phyloP scores from a whole-genome alignment of 2,113 vertebrate genomes.

The Pitta sordida region DNA sequence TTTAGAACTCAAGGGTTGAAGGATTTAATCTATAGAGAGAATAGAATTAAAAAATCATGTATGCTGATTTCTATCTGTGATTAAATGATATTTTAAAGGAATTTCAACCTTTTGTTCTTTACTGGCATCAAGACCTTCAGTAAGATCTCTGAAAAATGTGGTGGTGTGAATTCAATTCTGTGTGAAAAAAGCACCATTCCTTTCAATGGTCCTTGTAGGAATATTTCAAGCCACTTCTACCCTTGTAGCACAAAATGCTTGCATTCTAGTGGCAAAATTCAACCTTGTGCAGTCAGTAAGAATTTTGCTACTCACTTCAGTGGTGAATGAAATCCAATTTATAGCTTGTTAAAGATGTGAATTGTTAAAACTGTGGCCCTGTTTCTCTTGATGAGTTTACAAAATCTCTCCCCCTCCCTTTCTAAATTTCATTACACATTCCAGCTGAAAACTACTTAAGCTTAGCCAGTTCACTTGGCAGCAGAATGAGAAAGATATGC shows the following conservation, averaged over 20 bases:
- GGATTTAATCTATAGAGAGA: constrained; percentile 1
- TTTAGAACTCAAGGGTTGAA: constrained; percentile 8
- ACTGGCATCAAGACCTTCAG: not conserved
- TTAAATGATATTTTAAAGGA: constrained; percentile 13
- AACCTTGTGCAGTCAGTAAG: not conserved
- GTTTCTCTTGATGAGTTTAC: not conserved
- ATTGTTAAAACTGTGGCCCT: not conserved
- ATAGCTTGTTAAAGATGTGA: not conserved
- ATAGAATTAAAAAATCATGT: not conserved
- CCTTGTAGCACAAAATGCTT: not conserved
- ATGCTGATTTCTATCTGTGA: not conserved
- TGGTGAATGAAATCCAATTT: constrained; percentile 17
- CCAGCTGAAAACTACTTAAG: constrained; percentile 10
- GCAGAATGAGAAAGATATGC: not conserved
- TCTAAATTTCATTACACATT: constrained; percentile 22
- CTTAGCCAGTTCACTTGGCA: not conserved
- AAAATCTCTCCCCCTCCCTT: not conserved
- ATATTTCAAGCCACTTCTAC: not conserved
- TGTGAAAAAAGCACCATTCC: not conserved
- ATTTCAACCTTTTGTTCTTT: not conserved
- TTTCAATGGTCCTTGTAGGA: not conserved
- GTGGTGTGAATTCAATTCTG: not conserved
- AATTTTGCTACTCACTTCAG: not conserved
- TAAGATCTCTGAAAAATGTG: not conserved
- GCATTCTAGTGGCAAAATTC: not conserved